phyloP scores from a whole-genome alignment of 2,113 vertebrate genomes.

The Vimba vimba region DNA sequence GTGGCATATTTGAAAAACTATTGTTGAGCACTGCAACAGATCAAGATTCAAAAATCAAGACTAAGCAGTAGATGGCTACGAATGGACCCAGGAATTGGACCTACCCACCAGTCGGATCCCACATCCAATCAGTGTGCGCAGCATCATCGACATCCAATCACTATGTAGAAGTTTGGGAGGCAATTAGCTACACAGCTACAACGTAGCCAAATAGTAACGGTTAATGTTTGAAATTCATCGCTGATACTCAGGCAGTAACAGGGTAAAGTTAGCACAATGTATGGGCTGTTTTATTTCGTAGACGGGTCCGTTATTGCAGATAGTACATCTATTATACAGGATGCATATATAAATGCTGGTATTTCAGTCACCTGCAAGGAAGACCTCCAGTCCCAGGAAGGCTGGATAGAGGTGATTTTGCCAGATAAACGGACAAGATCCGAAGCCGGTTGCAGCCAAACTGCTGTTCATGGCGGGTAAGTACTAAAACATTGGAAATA shows the following conservation, averaged over 20 bases:
- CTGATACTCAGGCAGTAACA: not conserved
- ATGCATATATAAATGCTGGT: slow-evolving; percentile 3
- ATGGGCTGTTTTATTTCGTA: slow-evolving; percentile 14
- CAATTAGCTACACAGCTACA: not conserved
- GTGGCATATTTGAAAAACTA: no score
- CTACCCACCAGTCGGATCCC: no score
- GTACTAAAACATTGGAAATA: no score
- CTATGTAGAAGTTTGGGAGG: no score
- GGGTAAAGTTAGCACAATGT: slow-evolving; percentile 3
- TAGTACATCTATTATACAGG: slow-evolving; percentile 10
- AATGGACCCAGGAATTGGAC: no score
- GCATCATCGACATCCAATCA: no score
- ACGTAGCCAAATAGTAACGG: no score
- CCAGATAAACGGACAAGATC: not conserved
- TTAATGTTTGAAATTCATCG: not conserved
- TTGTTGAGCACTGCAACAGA: no score
- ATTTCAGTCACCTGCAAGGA: not conserved
- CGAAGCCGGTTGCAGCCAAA: not conserved
- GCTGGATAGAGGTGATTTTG: no score
- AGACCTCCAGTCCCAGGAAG: not conserved
- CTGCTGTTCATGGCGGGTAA: no score
- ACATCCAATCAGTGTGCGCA: no score
- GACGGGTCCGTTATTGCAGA: slow-evolving; percentile 19
- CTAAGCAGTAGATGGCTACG: not conserved
- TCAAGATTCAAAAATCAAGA: not conserved